phyloP scores from a whole-genome alignment of 2,113 vertebrate genomes.

The Orthonyx spaldingii region DNA sequence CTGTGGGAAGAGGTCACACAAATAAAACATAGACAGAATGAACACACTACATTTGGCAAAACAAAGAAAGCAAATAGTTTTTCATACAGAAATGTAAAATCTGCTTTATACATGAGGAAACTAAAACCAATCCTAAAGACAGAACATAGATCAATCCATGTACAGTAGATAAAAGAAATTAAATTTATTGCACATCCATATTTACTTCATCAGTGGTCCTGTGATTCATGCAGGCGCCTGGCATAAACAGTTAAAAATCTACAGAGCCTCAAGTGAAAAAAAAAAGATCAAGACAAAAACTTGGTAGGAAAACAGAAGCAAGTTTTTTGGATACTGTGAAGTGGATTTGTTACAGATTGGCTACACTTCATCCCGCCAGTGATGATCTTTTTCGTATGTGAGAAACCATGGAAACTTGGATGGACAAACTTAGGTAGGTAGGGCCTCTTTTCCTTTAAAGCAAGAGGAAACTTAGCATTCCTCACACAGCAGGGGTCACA shows the following conservation, averaged over 20 bases:
- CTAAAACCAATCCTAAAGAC: background rate
- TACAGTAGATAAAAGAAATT: background rate
- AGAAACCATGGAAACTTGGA: constrained; percentile 42
- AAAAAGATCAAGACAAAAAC: background rate
- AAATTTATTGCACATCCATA: background rate
- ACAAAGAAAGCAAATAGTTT: background rate
- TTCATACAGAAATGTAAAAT: background rate
- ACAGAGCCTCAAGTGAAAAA: background rate
- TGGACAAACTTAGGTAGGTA: background rate
- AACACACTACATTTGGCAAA: background rate
- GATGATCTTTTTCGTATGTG: background rate
- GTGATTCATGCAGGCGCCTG: background rate
- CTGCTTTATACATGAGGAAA: background rate
- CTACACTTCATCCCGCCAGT: background rate
- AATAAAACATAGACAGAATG: background rate
- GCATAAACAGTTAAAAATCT: background rate
- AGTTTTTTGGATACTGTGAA: background rate
- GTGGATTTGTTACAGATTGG: background rate
- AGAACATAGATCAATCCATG: background rate
- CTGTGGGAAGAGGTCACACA: background rate
- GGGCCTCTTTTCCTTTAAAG: constrained; percentile 16
- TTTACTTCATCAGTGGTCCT: background rate
- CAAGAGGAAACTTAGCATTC: constrained; percentile 37
- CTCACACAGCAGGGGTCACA: constrained; percentile 24
- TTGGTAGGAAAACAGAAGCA: background rate